phyloP scores from a whole-genome alignment of 2,888 invertebrate genomes.

The Apodemia zela region DNA sequence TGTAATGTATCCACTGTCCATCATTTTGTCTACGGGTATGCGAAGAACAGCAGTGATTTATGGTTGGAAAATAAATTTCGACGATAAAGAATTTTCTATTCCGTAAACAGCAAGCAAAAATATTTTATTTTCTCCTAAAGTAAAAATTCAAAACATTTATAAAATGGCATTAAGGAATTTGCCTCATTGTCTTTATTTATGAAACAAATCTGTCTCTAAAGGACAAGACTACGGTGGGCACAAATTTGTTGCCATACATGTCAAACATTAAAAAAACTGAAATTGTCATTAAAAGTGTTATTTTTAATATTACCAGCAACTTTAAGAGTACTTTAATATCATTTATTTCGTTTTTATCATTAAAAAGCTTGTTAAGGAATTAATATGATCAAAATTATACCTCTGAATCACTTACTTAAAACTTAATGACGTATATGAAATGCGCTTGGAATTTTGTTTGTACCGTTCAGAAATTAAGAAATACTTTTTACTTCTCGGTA shows the following conservation, averaged over 20 bases:
- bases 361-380: slow-evolving; percentile 9
- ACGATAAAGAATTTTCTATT: no score
- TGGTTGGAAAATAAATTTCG: no score
- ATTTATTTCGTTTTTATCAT: slow-evolving; percentile 6
- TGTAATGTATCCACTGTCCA: no score
- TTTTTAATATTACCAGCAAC: slow-evolving; percentile 2
- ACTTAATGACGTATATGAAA: slow-evolving; percentile 11
- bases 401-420: slow-evolving; percentile 8
- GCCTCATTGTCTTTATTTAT: no score
- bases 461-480: slow-evolving; percentile 13
- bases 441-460: slow-evolving; percentile 13
- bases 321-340: not conserved
- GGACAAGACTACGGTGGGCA: no score
- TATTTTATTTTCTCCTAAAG: no score
- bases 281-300: not conserved
- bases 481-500: slow-evolving; percentile 10
- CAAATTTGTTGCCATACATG: not conserved
- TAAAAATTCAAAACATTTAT: no score
- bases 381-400: slow-evolving; percentile 9
- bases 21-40: no score
- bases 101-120: no score
- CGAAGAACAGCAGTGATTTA: no score
- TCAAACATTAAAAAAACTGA: not conserved
- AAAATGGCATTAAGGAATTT: no score
- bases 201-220: no score